Evolutionary conservation across 2,113 vertebrate genomes (phyloP), one percentile per base, ranked within the genome.

Genomic region (Recurvirostra avosetta): DNA sequence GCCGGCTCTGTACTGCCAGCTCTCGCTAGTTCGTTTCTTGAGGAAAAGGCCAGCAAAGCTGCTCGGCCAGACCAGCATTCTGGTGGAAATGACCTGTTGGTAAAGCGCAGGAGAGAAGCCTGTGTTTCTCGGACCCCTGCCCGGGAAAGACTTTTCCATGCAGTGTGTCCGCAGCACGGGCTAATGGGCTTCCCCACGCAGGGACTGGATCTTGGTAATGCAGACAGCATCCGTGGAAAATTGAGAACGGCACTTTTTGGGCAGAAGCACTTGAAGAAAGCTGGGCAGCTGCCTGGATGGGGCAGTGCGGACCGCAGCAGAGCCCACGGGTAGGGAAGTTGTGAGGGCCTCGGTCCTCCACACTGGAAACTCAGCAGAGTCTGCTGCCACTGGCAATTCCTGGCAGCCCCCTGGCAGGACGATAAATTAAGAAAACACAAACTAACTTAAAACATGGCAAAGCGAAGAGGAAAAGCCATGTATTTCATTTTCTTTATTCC

Each of bases 371-470:
- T 74, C 56, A 8, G 58, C 30, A 36, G 71, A 26, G 29, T 14
- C 8, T 71, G 71, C 56, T 55, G 40, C 20, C 9, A 30, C 62
- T 59, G 66, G 78, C 41, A 81, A 32, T 58, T 61, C 36, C 71
- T 65, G 73, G 80, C 94, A 95, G 36, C 23, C 23, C 29, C 8
- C 62, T 38, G 56, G 53, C 34, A 82, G 85, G 81, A 50, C 2
- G 10, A 27, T 71, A 92, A 74, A 90, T 85, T 77, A 78, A 72
- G 56, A 90, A 91, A 95, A 52, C 34, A 61, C 1, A 0, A 55
- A 49, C 55, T 74, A 58, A 91, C 76, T 74, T 73, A 41, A 79
- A 92, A 56, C 23, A 73, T 26, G 53, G 85, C 45, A 85, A 94
- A 94, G 63, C 0, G 2, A 93, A 88, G 55, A 93, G 58, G 65